Evolutionary conservation across 2,888 invertebrate species (phyloP).

Genomic region (Bembecia ichneumoniformis): DNA sequence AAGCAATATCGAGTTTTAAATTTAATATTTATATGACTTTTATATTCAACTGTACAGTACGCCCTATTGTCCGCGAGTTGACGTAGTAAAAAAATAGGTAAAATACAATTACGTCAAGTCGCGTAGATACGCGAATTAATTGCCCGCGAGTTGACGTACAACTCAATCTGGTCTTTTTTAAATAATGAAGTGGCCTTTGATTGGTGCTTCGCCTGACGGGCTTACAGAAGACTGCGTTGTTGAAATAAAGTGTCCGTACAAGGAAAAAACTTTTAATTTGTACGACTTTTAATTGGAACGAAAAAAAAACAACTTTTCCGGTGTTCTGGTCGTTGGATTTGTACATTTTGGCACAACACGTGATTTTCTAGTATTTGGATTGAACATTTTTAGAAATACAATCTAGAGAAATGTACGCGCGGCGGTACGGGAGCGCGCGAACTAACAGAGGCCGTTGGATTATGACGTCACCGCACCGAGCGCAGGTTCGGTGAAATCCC

Average conservation of each 20-base stretch:
- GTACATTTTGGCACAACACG: slow-evolving; percentile 18
- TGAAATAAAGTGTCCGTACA: slow-evolving; percentile 8
- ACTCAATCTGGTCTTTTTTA: slow-evolving; percentile 3
- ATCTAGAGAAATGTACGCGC: background rate
- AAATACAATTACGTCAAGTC: too few species aligned
- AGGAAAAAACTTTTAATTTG: slow-evolving; percentile 4
- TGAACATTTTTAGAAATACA: slow-evolving; percentile 8
- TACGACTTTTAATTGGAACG: slow-evolving; percentile 15
- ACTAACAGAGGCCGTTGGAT: too few species aligned
- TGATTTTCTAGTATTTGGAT: slow-evolving; percentile 12
- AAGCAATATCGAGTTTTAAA: too few species aligned
- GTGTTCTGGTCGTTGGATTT: slow-evolving; percentile 15
- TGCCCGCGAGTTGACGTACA: too few species aligned
- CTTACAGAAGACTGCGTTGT: slow-evolving; percentile 7
- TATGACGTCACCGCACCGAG: too few species aligned
- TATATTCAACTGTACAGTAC: too few species aligned
- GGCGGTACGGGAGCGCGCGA: too few species aligned
- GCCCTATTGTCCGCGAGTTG: too few species aligned
- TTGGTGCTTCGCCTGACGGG: slow-evolving; percentile 10
- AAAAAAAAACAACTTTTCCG: slow-evolving; percentile 17
- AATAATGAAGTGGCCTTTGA: slow-evolving; percentile 7
- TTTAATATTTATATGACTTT: too few species aligned
- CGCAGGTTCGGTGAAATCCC: too few species aligned
- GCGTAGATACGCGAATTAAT: too few species aligned
- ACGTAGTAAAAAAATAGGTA: too few species aligned